Conservation (phyloP, 2,797 vertebrate species). For the Thamnophis elegans region DNA sequence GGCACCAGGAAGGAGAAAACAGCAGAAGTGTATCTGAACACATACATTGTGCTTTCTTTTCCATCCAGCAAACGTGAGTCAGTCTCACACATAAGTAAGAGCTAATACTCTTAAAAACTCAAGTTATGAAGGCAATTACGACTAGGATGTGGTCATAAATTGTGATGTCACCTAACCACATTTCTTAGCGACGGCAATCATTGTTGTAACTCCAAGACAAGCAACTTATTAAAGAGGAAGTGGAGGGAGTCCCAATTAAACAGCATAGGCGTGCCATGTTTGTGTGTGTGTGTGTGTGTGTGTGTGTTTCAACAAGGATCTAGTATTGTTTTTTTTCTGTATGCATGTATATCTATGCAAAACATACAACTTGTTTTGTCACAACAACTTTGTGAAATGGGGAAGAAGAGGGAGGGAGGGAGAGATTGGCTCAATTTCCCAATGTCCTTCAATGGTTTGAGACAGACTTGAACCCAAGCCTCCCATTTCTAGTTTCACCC, state of each 20-base stretch:
- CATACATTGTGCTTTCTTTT: not conserved
- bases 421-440: too few species aligned
- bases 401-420: not conserved
- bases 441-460: too few species aligned
- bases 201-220: not conserved
- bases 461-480: too few species aligned
- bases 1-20: not conserved
- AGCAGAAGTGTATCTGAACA: not conserved
- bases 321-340: not conserved
- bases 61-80: not conserved
- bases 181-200: not conserved
- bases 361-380: not conserved
- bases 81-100: not conserved
- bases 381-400: not conserved
- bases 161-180: not conserved
- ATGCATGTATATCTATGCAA: not conserved
- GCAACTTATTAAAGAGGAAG: not conserved
- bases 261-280: not conserved
- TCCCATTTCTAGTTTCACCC: too few species aligned
- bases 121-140: not conserved
- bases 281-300: too few species aligned
- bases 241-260: not conserved
- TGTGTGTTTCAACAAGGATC: not conserved
- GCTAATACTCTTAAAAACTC: not conserved
- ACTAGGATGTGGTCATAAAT: not conserved